Evolutionary conservation across 2,888 invertebrate genomes (phyloP).

Genomic region (Brachyopa scutellaris): DNA sequence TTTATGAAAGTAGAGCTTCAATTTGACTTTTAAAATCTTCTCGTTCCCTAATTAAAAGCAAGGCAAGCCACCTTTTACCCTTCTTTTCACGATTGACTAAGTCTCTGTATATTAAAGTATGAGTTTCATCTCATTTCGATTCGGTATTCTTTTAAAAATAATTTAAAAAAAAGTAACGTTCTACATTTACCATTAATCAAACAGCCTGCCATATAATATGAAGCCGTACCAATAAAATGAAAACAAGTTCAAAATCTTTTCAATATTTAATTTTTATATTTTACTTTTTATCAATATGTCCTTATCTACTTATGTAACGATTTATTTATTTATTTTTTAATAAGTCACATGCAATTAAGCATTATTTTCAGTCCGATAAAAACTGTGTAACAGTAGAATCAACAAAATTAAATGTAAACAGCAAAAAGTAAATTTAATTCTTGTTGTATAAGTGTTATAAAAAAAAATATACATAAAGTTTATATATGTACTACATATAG

Average conservation of each 20-base stretch:
- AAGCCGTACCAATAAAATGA: slow-evolving; percentile 17
- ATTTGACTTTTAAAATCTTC: too few relatives aligned
- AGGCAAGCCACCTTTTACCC: too few relatives aligned
- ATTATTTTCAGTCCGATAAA: slow-evolving; percentile 18
- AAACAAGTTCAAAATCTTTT: slow-evolving; percentile 2
- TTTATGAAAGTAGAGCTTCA: too few relatives aligned
- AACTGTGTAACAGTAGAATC: slow-evolving; percentile 4
- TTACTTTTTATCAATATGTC: not conserved
- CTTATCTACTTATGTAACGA: too few relatives aligned
- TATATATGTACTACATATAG: slow-evolving; percentile 22
- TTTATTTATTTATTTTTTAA: not conserved
- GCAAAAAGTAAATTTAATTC: slow-evolving; percentile 24
- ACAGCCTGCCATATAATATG: slow-evolving; percentile 6
- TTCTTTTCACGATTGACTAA: too few relatives aligned
- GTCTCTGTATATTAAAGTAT: too few relatives aligned
- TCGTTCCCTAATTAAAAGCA: too few relatives aligned
- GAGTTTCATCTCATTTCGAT: too few relatives aligned
- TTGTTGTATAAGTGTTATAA: slow-evolving; percentile 43
- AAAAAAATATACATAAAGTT: slow-evolving; percentile 38
- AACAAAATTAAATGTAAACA: slow-evolving; percentile 10
- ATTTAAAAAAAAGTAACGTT: too few relatives aligned
- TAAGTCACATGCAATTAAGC: not conserved
- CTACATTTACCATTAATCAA: not conserved
- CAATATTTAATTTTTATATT: not conserved
- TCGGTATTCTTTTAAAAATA: too few relatives aligned